Evolutionary conservation across 2,113 vertebrate species (phyloP), one percentile per base, ranked within the genome.

Genomic region (Sceloporus tristichus): DNA sequence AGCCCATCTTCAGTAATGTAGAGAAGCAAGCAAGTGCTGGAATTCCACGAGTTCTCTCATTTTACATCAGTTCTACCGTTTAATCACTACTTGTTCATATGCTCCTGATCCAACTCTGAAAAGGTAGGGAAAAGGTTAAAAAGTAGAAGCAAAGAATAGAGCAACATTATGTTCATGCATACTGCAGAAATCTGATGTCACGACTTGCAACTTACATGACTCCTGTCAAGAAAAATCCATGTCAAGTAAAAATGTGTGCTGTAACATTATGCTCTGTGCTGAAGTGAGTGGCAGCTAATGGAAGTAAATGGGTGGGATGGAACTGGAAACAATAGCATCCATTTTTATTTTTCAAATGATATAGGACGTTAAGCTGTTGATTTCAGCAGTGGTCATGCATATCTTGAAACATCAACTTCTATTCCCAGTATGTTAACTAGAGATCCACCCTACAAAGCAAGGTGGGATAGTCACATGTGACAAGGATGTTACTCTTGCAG

Each of bases 51-150:
- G 92, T 5, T 86, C 3, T 48, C 83, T 0, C 11, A 1, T 34
- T 82, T 4, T 75, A 38, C 82, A 70, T 13, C 16, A 89, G 88
- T 90, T 93, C 95, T 98, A 98, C 89, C 95, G 98, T 95, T 98
- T 98, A 92, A 99, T 98, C 95, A 99, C 98, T 86, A 99, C 98
- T 97, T 99, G 98, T 93, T 99, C 98, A 83, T 98, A 99, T 34
- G 98, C 97, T 94, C 98, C 98, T 88, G 97, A 97, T 83, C 96
- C 97, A 11, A 90, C 97, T 95, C 98, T 99, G 94, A 94, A 96
- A 95, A 0, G 87, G 91, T 1, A 54, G 56, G 25, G 29, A 4
- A 82, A 66, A 82, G n/a, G 27, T 21, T 71, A 84, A 54, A 62
- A 73, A 54, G 14, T 4, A 75, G 79, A 9, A 62, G 14, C 16